These are phyloP conservation scores for Sebastes glaucus DNA, from an alignment of 2,797 vertebrate species.

Conservation along the genomic window DNA sequence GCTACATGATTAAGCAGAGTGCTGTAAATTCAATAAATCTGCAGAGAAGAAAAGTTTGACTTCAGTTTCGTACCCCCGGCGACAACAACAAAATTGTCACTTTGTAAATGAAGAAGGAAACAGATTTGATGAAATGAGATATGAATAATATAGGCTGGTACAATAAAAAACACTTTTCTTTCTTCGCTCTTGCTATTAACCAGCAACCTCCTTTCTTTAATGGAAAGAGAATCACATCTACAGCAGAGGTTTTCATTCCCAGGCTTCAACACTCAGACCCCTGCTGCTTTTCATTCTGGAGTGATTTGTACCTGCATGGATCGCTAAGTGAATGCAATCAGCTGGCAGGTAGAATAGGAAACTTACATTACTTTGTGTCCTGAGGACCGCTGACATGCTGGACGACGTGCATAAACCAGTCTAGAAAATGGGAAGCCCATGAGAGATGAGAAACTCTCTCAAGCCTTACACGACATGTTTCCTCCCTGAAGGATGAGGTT, in stretches of 20 bases:
- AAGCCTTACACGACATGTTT: not conserved
- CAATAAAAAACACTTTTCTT: not conserved
- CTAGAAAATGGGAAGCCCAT: not conserved
- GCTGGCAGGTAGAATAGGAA: not conserved
- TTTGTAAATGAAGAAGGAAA: not conserved
- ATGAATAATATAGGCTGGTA: not conserved
- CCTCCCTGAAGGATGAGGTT: not conserved
- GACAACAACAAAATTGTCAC: not conserved
- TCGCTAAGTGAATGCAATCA: slow-evolving; percentile 36
- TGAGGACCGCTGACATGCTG: not conserved
- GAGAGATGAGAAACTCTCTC: not conserved
- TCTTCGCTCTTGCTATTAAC: slow-evolving; percentile 5
- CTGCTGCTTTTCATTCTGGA: slow-evolving; percentile 16
- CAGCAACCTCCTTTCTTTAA: slow-evolving; percentile 1
- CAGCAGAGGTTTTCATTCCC: slow-evolving; percentile 13
- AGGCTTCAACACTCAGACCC: not conserved
- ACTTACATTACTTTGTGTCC: not conserved
- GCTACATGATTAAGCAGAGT: not conserved
- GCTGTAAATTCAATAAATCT: not conserved
- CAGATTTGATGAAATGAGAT: not conserved
- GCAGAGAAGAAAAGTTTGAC: not conserved
- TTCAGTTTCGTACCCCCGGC: not conserved
- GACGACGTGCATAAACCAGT: not conserved
- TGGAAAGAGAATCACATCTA: slow-evolving; percentile 33
- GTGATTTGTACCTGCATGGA: slow-evolving; percentile 11